A percentile compares a stretch with the other conserved stretches of the same genome.
phyloP scores from a whole-genome alignment of 2,113 vertebrate species.

The Apeltes quadracus region DNA sequence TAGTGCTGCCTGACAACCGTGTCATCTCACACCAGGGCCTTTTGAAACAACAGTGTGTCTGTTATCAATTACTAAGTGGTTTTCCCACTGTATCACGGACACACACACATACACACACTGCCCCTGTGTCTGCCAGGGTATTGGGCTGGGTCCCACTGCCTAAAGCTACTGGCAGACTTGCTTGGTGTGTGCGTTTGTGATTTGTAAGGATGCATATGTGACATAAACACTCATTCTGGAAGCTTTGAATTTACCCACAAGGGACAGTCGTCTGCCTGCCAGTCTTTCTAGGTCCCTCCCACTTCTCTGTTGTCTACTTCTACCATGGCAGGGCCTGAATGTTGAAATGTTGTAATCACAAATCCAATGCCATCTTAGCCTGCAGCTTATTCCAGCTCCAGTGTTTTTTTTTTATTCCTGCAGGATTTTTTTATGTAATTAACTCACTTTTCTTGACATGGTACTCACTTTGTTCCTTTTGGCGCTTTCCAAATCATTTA shows the following conservation, averaged over 20 bases:
- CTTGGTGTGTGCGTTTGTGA: conserved; percentile 44
- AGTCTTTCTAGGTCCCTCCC: conserved; percentile 55
- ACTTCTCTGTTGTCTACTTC: conserved; percentile 66
- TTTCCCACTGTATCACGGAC: conserved; percentile 55
- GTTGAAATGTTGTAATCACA: conserved; percentile 71
- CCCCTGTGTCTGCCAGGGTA: conserved; percentile 63
- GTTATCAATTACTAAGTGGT: conserved; percentile 78
- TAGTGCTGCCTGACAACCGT: conserved; percentile 57
- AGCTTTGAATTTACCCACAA: conserved; percentile 70
- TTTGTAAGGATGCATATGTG: conserved; percentile 69
- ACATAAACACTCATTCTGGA: conserved; percentile 72
- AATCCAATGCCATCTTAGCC: conserved; percentile 74
- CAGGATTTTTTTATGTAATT: conserved; percentile 64
- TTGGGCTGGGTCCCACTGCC: conserved; percentile 73
- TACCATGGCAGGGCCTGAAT: conserved; percentile 61
- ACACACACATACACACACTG: conserved; percentile 52
- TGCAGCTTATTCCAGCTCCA: no score
- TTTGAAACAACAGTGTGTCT: conserved; percentile 70
- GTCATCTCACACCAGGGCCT: conserved; percentile 64
- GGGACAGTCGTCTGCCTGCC: conserved; percentile 62
- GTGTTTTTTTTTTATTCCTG: conserved; percentile 56
- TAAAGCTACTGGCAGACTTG: conserved; percentile 74
- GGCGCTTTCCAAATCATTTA: conserved; percentile 20
- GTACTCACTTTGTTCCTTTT: conserved; percentile 40
- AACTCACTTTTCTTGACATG: conserved; percentile 44